Conservation (phyloP, 92 coral and sea anemone species). For the Pocillopora meandrina region DNA sequence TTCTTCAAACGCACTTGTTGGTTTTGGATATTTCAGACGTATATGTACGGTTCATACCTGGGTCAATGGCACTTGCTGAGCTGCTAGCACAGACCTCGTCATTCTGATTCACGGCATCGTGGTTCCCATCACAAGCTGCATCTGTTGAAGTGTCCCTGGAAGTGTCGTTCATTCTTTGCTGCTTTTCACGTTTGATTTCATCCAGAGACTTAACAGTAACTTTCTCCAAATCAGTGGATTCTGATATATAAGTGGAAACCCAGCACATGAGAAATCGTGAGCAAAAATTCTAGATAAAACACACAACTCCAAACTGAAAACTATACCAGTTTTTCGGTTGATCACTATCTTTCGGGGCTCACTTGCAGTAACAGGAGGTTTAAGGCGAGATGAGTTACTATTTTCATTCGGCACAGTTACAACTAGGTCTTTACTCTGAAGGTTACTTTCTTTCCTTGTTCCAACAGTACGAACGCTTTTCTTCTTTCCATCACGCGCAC, state of each 20-base stretch:
- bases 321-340: constrained; percentile 22
- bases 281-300: background rate
- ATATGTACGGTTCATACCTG: background rate
- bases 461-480: constrained; percentile 12
- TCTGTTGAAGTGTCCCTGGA: background rate
- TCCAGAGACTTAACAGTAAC: constrained; percentile 77
- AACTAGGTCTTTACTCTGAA: constrained; percentile 2
- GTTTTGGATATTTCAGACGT: background rate
- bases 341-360: constrained; percentile 38
- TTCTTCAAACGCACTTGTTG: background rate
- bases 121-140: background rate
- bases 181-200: constrained; percentile 76
- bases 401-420: constrained; percentile 42
- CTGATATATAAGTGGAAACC: constrained; percentile 1
- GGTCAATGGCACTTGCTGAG: background rate
- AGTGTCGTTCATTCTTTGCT: constrained; percentile 39
- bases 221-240: constrained; percentile 40
- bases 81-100: background rate
- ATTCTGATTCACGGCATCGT: background rate
- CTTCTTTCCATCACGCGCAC: constrained; percentile 24
- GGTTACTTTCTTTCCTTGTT: background rate
- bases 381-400: constrained; percentile 5
- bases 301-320: background rate
- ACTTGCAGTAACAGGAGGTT: constrained; percentile 17
- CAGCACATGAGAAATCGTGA: background rate